Percentiles rank a stretch among this genome's conserved stretches.
Evolutionary conservation across 2,888 invertebrate species (phyloP).

Genomic region (Hetaerina titia): DNA sequence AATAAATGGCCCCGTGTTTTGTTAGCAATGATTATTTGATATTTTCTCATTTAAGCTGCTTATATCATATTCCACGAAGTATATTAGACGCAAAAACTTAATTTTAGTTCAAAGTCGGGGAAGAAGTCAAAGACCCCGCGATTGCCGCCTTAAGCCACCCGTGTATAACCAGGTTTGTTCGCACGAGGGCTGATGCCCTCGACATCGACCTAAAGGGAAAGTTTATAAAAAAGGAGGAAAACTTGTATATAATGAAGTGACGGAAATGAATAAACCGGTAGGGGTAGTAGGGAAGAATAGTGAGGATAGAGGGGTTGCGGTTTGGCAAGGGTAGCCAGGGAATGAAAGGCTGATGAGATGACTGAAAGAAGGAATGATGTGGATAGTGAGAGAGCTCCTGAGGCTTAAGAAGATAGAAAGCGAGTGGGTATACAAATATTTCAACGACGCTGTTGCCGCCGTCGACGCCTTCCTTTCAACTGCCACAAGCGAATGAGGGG

Average conservation of each 20-base stretch:
- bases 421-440: neutral
- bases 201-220: neutral
- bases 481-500: constrained; percentile 32
- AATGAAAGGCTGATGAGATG: neutral
- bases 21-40: too few species aligned
- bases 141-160: too few species aligned
- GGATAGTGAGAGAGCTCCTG: neutral
- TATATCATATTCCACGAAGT: too few species aligned
- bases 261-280: neutral
- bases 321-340: neutral
- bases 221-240: neutral
- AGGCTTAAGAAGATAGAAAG: neutral
- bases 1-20: too few species aligned
- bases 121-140: too few species aligned
- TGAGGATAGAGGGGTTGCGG: neutral
- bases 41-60: too few species aligned
- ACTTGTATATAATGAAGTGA: neutral
- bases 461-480: constrained; percentile 24
- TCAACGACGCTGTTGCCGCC: neutral
- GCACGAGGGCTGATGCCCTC: neutral
- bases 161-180: too few species aligned
- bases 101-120: too few species aligned
- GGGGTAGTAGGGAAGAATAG: neutral
- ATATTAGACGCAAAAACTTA: too few species aligned
- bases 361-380: neutral